These are phyloP conservation scores for Hydrolagus affinis DNA, from an alignment of 2,113 vertebrate species.

Conservation along the genomic window DNA sequence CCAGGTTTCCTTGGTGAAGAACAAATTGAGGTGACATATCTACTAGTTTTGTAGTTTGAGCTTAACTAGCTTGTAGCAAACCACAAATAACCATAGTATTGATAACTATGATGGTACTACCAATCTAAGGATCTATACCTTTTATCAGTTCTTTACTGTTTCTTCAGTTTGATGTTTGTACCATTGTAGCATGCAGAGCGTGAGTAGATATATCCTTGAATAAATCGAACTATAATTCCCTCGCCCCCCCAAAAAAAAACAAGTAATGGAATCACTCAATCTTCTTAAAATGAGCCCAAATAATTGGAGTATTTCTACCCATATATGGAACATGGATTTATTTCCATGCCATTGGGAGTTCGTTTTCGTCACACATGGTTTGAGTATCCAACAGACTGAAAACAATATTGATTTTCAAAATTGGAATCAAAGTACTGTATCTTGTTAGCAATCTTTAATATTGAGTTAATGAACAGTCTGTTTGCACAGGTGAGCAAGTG, in stretches of 20 bases:
- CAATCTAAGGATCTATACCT: not conserved
- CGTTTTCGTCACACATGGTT: too few relatives aligned
- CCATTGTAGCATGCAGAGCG: not conserved
- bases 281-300: too few relatives aligned
- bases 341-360: too few relatives aligned
- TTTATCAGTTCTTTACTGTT: slow-evolving; percentile 4
- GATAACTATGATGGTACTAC: not conserved
- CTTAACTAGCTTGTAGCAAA: slow-evolving; percentile 44
- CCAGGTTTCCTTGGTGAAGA: slow-evolving; percentile 72
- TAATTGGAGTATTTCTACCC: too few relatives aligned
- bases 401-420: not conserved
- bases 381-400: too few relatives aligned
- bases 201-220: not conserved
- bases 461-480: not conserved
- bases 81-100: slow-evolving; percentile 46
- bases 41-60: slow-evolving; percentile 55
- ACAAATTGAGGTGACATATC: slow-evolving; percentile 67
- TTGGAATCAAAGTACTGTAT: slow-evolving; percentile 6
- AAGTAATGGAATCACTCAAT: too few relatives aligned
- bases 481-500: too few relatives aligned
- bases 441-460: not conserved
- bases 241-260: too few relatives aligned
- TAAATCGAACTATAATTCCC: not conserved
- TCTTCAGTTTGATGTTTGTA: slow-evolving; percentile 32
- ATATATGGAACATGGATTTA: too few relatives aligned